Percentiles rank a stretch among this genome's conserved stretches.
phyloP scores from a whole-genome alignment of 2,797 vertebrate species.

The Alexandromys oeconomus region DNA sequence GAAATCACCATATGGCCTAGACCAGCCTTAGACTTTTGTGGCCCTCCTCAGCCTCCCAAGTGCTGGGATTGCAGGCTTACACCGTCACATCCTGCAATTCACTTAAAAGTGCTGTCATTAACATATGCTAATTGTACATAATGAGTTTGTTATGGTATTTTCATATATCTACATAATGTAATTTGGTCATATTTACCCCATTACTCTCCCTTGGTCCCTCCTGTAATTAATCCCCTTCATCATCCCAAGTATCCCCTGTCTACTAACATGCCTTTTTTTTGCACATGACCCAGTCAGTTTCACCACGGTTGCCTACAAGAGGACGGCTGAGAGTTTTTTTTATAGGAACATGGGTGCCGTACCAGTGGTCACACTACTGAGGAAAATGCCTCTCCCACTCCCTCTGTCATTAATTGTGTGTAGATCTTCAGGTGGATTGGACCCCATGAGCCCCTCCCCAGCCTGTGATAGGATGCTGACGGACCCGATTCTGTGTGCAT shows the following conservation, averaged over 20 bases:
- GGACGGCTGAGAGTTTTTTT: not conserved
- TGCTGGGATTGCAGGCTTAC: not conserved
- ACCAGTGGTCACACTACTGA: not conserved
- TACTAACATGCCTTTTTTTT: not conserved
- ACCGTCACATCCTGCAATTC: not conserved
- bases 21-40: not conserved
- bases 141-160: not conserved
- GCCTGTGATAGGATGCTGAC: not conserved
- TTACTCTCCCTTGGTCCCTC: not conserved
- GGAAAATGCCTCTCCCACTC: not conserved
- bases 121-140: not conserved
- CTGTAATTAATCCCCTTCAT: not conserved
- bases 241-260: not conserved
- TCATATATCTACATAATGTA: not conserved
- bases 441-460: not conserved
- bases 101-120: not conserved
- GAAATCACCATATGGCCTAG: not conserved
- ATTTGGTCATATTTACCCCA: not conserved
- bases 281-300: not conserved
- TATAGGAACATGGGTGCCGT: not conserved
- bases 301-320: not conserved
- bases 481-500: too few species aligned
- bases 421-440: not conserved
- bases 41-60: not conserved
- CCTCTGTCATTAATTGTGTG: not conserved